Percentiles rank a stretch among this genome's conserved stretches.
phyloP scores from a whole-genome alignment of 2,888 invertebrate species.

The Campoplex capitator region DNA sequence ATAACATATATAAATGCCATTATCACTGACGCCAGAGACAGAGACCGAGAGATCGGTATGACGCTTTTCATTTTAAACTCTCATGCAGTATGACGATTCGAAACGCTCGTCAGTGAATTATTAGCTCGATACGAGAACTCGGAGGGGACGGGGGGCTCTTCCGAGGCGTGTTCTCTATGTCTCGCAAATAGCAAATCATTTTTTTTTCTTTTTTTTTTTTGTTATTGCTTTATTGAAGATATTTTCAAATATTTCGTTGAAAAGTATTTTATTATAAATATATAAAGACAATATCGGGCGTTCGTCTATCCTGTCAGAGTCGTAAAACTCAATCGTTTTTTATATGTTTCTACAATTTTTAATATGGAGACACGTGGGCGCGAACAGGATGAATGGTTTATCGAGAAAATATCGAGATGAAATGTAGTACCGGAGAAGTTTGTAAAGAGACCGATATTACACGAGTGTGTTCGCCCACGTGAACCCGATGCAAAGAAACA shows the following conservation, averaged over 20 bases:
- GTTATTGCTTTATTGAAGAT: conserved; percentile 29
- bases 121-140: conserved; percentile 48
- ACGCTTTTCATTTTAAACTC: conserved; percentile 58
- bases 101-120: conserved; percentile 54
- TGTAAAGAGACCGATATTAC: conserved; percentile 56
- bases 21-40: conserved; percentile 43
- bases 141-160: not conserved
- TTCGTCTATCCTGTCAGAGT: conserved; percentile 29
- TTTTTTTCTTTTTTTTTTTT: conserved; percentile 29
- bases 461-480: conserved; percentile 60
- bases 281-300: not conserved
- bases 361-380: conserved; percentile 49
- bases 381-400: conserved; percentile 58
- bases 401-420: conserved; percentile 57
- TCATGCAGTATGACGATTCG: not conserved
- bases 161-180: not conserved
- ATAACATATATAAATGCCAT: conserved; percentile 17
- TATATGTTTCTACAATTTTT: conserved; percentile 38
- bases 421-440: conserved; percentile 52
- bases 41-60: conserved; percentile 20
- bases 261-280: not conserved
- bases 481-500: conserved; percentile 44
- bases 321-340: conserved; percentile 8
- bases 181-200: conserved; percentile 2
- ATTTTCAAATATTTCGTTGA: conserved; percentile 13